Percentiles rank a stretch among this genome's conserved stretches.
Conservation (phyloP, 2,888 invertebrate genomes). For the Syrista parreyssii region DNA sequence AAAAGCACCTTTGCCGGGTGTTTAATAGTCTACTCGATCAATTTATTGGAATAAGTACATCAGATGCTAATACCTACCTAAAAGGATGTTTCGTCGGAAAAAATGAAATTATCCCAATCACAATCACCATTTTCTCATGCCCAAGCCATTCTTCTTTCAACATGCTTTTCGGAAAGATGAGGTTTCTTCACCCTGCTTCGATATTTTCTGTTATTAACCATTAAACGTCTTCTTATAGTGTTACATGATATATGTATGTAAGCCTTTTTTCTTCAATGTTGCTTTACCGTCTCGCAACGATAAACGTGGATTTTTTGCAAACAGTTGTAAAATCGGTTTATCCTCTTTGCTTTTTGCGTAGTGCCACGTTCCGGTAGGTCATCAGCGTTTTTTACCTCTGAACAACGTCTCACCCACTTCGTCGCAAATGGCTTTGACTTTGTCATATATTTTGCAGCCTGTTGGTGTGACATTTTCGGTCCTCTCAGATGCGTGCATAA, state of each 20-base stretch:
- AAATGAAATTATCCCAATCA: constrained; percentile 30
- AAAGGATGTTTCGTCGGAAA: constrained; percentile 29
- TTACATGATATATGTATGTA: constrained; percentile 18
- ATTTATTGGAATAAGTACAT: constrained; percentile 14
- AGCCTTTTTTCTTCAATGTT: constrained; percentile 14
- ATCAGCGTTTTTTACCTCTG: constrained; percentile 23
- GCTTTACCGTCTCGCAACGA: constrained; percentile 12
- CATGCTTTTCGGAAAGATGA: constrained; percentile 24
- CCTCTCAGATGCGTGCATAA: constrained; percentile 13
- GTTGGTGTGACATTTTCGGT: constrained; percentile 13
- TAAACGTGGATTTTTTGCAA: constrained; percentile 19
- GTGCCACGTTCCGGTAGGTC: constrained; percentile 24
- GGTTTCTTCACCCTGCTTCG: constrained; percentile 21
- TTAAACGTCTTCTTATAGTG: constrained; percentile 17
- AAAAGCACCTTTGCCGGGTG: constrained; percentile 25
- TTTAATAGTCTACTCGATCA: constrained; percentile 21
- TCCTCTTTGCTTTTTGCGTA: constrained; percentile 15
- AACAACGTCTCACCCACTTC: constrained; percentile 28
- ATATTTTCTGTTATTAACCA: constrained; percentile 11
- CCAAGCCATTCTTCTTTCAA: constrained; percentile 24
- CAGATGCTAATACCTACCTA: constrained; percentile 23
- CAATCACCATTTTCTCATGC: constrained; percentile 24
- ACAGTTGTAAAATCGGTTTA: constrained; percentile 16
- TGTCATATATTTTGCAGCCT: constrained; percentile 17
- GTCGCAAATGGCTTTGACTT: constrained; percentile 22